Base-by-base conservation (phyloP, 2,113 vertebrate species). In the Gymnarchus niloticus region DNA sequence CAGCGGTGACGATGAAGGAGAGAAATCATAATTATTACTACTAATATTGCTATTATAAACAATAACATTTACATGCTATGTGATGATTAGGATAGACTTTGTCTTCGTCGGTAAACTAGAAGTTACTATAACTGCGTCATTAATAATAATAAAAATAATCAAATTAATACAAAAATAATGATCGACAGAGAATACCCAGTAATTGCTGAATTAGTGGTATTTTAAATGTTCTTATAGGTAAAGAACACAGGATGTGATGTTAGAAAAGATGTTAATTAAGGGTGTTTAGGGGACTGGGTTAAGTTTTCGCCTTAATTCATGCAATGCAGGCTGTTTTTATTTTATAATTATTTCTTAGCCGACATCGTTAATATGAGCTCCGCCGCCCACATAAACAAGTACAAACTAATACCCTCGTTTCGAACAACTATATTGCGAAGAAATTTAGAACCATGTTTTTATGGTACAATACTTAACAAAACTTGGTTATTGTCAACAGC, bases 1-100 rank as follows among this genome's bases (percentile, higher is more conserved):
- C 52, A 54, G 52, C 52, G 6, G 52, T 78, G 76, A 46, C 46
- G 23, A 78, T 48, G 25, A 23, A 9, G 73, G 54, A 5, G 14
- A 84, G 21, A 46, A 19, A 83, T 37, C 4, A 65, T 84, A 23
- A 37, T 73, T 84, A 52, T 48, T 65, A 84, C 41, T 65, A 84
- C 33, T 84, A 48, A 52, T 52, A 73, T 69, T 52, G 3, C n/a
- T 81, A 51, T 81, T 51, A 9, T 6, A 9, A 12, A 41, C 23
- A 49, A 25, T 80, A 12, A 10, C 28, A 12, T 69, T 12, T 3
- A 33, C 14, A 17, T 19, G 5, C 41, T 41, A 6, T 73, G 28
- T 6, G 0, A 73, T 73, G 41, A 17, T 69, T 5, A 23, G 4
- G 21, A 56, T 21, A 57, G 7, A 57, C 56, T 6, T 41, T 37